These are phyloP conservation scores for Grapholita molesta DNA, from an alignment of 1,140 invertebrate species.

Conservation along the genomic window DNA sequence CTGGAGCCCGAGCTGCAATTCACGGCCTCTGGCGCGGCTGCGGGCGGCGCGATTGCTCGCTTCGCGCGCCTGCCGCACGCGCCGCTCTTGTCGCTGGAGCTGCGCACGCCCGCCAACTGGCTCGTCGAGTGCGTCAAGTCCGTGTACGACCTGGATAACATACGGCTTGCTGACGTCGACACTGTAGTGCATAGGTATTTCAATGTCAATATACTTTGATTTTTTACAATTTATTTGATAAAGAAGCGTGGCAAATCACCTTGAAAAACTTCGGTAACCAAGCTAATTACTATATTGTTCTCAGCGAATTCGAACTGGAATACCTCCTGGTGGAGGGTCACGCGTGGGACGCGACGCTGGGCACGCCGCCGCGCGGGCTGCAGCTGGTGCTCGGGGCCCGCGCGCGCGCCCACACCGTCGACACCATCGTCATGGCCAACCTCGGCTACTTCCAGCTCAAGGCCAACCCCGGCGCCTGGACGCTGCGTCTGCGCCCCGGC, in stretches of 20 bases:
- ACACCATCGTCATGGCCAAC: conserved; percentile 99
- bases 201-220: background rate
- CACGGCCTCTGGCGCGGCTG: conserved; percentile 80
- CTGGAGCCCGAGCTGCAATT: conserved; percentile 94
- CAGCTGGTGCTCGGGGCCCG: conserved; percentile 97
- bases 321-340: conserved; percentile 96
- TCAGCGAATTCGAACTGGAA: conserved; percentile 95
- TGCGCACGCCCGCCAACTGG: conserved; percentile 99
- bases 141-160: conserved; percentile 99
- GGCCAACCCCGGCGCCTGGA: conserved; percentile 98
- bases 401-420: conserved; percentile 86
- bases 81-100: conserved; percentile 95
- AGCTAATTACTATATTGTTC: conserved; percentile 35
- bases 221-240: no score
- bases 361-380: conserved; percentile 96
- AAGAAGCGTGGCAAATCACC: no score
- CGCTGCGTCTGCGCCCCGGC: conserved; percentile 91
- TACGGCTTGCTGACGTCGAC: conserved; percentile 93
- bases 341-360: conserved; percentile 94
- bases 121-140: conserved; percentile 96
- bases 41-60: conserved; percentile 86
- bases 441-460: conserved; percentile 98
- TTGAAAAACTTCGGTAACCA: no score
- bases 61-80: conserved; percentile 95
- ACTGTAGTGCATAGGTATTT: conserved; percentile 83